phyloP scores from a whole-genome alignment of 1,140 invertebrate species.

The Leptopilina boulardi region DNA sequence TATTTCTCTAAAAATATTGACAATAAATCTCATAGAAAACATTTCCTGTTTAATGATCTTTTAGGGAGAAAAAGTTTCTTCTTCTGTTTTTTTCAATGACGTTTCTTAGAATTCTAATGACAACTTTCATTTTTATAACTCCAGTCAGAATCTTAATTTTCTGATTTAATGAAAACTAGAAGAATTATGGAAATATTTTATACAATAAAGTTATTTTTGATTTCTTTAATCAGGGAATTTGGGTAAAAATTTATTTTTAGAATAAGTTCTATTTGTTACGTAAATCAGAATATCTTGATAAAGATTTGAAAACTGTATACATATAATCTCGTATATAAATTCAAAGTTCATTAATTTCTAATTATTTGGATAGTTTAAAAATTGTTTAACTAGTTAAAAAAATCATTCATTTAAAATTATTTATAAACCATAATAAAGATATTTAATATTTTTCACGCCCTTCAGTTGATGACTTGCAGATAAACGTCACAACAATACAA shows the following conservation, averaged over 20 bases:
- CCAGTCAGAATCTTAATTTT: neutral
- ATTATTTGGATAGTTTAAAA: too few relatives aligned
- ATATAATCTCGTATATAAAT: neutral
- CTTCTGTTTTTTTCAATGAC: neutral
- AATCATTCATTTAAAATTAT: neutral
- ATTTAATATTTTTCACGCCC: constrained; percentile 6
- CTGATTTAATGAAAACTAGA: too few relatives aligned
- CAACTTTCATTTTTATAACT: neutral
- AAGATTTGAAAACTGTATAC: neutral
- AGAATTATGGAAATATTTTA: too few relatives aligned
- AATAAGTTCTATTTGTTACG: constrained; percentile 4
- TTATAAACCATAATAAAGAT: neutral
- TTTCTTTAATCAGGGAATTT: neutral
- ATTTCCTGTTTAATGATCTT: neutral
- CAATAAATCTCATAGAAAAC: neutral
- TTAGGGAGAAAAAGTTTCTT: neutral
- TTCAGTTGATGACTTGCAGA: constrained; percentile 31
- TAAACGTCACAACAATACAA: neutral
- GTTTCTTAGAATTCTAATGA: neutral
- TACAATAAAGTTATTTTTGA: neutral
- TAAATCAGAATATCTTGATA: neutral
- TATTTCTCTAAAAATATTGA: neutral
- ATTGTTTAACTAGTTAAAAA: neutral
- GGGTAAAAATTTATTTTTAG: neutral
- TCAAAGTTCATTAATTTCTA: too few relatives aligned